Base-by-base conservation (phyloP, 1,140 invertebrate genomes). In the Onthophagus taurus region DNA sequence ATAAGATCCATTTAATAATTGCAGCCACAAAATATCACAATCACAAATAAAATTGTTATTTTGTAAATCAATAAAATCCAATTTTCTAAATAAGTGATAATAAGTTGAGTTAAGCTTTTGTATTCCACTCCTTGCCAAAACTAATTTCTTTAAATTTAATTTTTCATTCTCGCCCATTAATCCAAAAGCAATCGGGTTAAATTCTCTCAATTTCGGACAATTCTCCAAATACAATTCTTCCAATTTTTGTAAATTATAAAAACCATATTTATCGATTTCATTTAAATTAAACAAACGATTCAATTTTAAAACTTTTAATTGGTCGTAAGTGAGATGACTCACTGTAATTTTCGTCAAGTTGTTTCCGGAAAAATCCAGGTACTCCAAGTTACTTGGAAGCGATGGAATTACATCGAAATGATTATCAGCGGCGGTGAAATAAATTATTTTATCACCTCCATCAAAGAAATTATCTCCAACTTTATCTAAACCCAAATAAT, bases 281-380 rank as follows among this genome's bases (percentile, higher is more conserved):
- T 31, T 41, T 18, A 65, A 49, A 30, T 21, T 51, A 14, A 50
- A 35, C 52, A 65, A 45, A 34, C 58, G 50, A 26, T 60, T 61
- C 8, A 63, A 30, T 49, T 52, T 50, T 7, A 65, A 38, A 2
- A 41, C 26, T 52, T 57, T 60, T 24, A 65, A 42, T 1, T 53
- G 43, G 20, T 50, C 42, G 30, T 61, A 63, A 29, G 51, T 52
- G 7, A 64, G 44, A 47, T 60, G 44, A 41, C 49, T 54, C 0
- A 51, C 52, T 11, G 52, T 43, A 13, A 65, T 17, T 8, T 37
- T 49, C 7, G 39, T 52, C 1, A 65, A 45, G 37, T 53, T 36
- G 24, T 55, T 61, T 9, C 61, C 61, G 16, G 63, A 65, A 23
- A 65, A 43, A 48, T 65, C 63, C 16, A 63, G 44, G 26, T 54